A percentile compares a stretch with the other conserved stretches of the same genome.
These are phyloP conservation scores for Temnothorax unifasciatus DNA, from an alignment of 2,888 invertebrate genomes.

Conservation along the genomic window DNA sequence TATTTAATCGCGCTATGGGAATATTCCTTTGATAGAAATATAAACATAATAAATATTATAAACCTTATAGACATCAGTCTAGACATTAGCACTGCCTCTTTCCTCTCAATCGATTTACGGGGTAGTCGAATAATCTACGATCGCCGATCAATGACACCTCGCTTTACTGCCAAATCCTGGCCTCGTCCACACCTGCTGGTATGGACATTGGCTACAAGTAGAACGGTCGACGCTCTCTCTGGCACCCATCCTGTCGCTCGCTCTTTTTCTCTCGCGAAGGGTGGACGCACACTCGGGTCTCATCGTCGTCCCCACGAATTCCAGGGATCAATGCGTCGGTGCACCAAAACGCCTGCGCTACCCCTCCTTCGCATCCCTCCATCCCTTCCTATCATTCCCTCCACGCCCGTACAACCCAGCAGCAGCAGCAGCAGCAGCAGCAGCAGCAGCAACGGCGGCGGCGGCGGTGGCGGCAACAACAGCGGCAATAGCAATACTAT, in stretches of 20 bases:
- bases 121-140: conserved; percentile 63
- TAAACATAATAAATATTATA: too few relatives aligned
- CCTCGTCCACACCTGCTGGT: conserved; percentile 70
- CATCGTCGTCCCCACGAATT: conserved; percentile 81
- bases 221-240: conserved; percentile 69
- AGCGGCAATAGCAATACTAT: conserved; percentile 49
- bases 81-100: background rate
- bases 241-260: conserved; percentile 63
- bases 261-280: conserved; percentile 65
- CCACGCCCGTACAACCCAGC: conserved; percentile 69
- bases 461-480: background rate
- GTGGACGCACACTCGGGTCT: conserved; percentile 76
- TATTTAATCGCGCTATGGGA: background rate
- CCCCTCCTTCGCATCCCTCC: conserved; percentile 70
- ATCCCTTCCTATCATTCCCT: conserved; percentile 67
- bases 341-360: conserved; percentile 88
- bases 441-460: conserved; percentile 43
- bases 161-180: conserved; percentile 61
- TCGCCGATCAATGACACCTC: conserved; percentile 61
- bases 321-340: conserved; percentile 86
- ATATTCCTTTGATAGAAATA: background rate
- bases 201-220: conserved; percentile 71
- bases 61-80: conserved; percentile 1
- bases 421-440: conserved; percentile 66
- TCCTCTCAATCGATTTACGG: conserved; percentile 16